Base-by-base conservation (phyloP, 2,797 vertebrate genomes). In the Myiotriccus ornatus region DNA sequence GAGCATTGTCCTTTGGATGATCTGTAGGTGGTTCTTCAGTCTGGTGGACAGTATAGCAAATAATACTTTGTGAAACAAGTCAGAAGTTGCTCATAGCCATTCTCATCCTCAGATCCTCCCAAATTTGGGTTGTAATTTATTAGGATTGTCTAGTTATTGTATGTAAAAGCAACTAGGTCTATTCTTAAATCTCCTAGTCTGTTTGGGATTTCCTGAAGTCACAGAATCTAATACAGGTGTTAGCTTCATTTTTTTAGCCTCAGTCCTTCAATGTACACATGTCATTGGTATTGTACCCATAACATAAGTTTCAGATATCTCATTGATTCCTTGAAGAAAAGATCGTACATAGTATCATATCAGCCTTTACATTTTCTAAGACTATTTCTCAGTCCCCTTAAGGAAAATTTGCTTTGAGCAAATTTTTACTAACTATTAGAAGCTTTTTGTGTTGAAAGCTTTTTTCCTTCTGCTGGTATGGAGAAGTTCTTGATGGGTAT, bases 181-280 rank as follows among this genome's bases (percentile, higher is more conserved):
- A 1, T 73, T 81, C 8, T 63, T 57, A 76, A 64, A 49, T 65
- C 2, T 70, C 12, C 32, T 30, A 25, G 20, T 14, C 10, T 16
- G 6, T 63, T 44, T 62, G 32, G 9, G 14, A 53, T 39, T 84
- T 60, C 9, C 13, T 55, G 56, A 79, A 44, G 5, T 13, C 41
- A 20, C 5, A 24, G 11, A 43, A 43, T 43, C 34, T 60, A 18
- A 22, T 78, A 11, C 23, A 37, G 3, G 2, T 46, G 10, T 27
- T 69, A 28, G 0, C 1, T 8, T 4, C 10, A 10, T 57, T 34
- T 84, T 74, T 64, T 41, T 37, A 14, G 32, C 9, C 25, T 73
- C 50, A 32, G 4, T 17, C 15, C 8, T 68, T 71, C 10, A 28
- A 0, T 4, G 5, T 27, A 44, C 6, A 6, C 5, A n/a, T 47